Evolutionary conservation across 1,140 invertebrate genomes (phyloP).

Genomic region (Platyura marginata): DNA sequence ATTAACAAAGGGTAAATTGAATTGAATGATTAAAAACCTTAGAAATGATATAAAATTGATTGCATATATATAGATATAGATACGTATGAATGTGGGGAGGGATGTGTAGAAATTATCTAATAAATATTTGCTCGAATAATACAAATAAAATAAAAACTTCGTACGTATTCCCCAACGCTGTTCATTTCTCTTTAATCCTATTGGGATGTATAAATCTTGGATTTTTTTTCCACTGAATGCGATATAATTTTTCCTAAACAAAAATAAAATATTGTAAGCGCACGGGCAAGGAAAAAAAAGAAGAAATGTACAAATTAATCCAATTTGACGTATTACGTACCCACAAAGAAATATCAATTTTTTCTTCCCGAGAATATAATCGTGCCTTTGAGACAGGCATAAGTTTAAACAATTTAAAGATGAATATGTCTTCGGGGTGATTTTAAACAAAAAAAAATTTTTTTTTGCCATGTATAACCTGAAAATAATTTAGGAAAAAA

Average conservation of each 20-base stretch:
- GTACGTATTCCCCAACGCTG: not conserved
- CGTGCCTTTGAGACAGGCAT: not conserved
- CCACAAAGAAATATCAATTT: not conserved
- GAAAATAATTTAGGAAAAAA: not conserved
- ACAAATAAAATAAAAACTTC: not conserved
- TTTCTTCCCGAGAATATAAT: not conserved
- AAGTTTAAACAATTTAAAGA: not conserved
- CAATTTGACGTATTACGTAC: not conserved
- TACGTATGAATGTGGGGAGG: too few species aligned
- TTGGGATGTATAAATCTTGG: not conserved
- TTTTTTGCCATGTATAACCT: not conserved
- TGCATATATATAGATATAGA: too few species aligned
- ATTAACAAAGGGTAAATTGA: too few species aligned
- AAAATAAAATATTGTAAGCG: not conserved
- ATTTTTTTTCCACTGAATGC: not conserved
- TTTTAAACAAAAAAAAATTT: not conserved
- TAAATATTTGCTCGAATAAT: not conserved
- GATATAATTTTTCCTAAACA: not conserved
- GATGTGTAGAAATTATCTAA: not conserved
- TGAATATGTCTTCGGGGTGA: not conserved
- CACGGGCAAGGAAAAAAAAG: not conserved
- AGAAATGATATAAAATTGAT: too few species aligned
- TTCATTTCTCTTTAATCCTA: not conserved
- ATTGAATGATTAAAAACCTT: too few species aligned
- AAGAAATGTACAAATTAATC: not conserved